A percentile compares a stretch with the other conserved stretches of the same genome.
phyloP scores from a whole-genome alignment of 2,888 invertebrate genomes.

The Luperina nickerlii region DNA sequence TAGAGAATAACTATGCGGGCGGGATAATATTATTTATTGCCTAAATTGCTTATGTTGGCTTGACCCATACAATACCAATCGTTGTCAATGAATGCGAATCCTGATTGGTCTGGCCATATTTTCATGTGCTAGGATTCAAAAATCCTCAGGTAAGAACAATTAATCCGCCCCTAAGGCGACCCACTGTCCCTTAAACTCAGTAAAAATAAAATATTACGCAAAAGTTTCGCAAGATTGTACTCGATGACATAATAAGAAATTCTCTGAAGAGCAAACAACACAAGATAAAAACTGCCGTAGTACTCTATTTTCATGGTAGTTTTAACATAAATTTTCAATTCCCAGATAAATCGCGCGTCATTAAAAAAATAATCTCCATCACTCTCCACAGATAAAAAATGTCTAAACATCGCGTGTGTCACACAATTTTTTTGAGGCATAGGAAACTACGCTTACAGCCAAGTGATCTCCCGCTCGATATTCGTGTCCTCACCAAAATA shows the following conservation, averaged over 20 bases:
- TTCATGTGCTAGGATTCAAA: background rate
- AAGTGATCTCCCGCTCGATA: conserved; percentile 71
- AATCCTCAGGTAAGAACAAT: too few relatives aligned
- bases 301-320: conserved; percentile 7
- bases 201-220: background rate
- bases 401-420: conserved; percentile 60
- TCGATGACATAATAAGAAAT: background rate
- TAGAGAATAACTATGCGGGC: background rate
- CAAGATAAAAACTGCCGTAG: background rate
- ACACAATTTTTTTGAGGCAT: conserved; percentile 64
- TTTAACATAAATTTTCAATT: background rate
- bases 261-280: background rate
- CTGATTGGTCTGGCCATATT: background rate
- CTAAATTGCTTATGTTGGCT: background rate
- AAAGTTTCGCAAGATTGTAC: background rate
- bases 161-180: too few relatives aligned
- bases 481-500: conserved; percentile 75
- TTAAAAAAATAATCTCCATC: conserved; percentile 15
- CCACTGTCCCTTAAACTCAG: too few relatives aligned
- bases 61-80: background rate
- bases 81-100: background rate
- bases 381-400: conserved; percentile 49
- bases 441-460: conserved; percentile 68
- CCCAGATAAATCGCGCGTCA: conserved; percentile 2
- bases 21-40: background rate